phyloP scores from a whole-genome alignment of 2,888 invertebrate genomes.

The Limenitis camilla region DNA sequence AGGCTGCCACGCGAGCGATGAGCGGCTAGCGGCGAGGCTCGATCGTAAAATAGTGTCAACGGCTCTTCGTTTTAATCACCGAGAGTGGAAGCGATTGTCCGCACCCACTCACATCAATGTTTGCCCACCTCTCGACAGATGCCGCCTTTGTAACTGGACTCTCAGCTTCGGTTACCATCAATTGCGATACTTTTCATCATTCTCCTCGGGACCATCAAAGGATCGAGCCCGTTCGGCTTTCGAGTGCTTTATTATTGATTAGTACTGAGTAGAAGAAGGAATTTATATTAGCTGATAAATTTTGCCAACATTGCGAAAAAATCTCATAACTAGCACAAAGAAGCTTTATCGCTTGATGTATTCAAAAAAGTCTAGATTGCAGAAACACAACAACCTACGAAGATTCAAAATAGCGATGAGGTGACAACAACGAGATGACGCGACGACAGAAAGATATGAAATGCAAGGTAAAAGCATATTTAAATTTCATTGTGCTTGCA shows the following conservation, averaged over 20 bases:
- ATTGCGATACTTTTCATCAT: constrained; percentile 58
- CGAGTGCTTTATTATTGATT: constrained; percentile 36
- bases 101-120: constrained; percentile 57
- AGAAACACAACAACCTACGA: too few species aligned
- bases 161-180: constrained; percentile 46
- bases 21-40: constrained; percentile 21
- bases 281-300: background rate
- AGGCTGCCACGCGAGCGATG: constrained; percentile 29
- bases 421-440: constrained; percentile 9
- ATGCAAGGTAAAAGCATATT: constrained; percentile 18
- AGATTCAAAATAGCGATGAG: constrained; percentile 2
- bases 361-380: too few species aligned
- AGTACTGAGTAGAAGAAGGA: constrained; percentile 26
- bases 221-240: constrained; percentile 26
- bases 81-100: constrained; percentile 67
- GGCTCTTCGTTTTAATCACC: constrained; percentile 70
- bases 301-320: background rate
- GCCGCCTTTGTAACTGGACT: constrained; percentile 65
- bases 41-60: constrained; percentile 69
- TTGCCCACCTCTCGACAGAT: constrained; percentile 61
- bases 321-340: too few species aligned
- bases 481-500: constrained; percentile 20
- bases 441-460: constrained; percentile 9
- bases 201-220: constrained; percentile 44
- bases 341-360: too few species aligned